A percentile compares a stretch with the other conserved stretches of the same genome.
These are phyloP conservation scores for Grammomys surdaster DNA, from an alignment of 2,113 vertebrate species.

Conservation along the genomic window DNA sequence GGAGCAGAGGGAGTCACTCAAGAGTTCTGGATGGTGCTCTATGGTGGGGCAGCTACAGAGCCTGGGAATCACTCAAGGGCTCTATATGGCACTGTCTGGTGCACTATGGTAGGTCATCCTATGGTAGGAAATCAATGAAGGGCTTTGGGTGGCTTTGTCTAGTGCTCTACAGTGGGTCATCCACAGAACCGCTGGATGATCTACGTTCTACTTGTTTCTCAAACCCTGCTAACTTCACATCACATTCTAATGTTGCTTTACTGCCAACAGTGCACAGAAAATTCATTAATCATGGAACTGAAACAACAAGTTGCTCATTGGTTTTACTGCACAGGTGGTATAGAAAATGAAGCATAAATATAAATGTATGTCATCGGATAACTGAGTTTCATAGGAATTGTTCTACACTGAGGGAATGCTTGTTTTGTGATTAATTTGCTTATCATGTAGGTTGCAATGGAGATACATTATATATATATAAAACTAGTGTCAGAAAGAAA, in stretches of 20 bases:
- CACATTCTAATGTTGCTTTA: background rate
- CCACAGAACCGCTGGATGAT: rapidly evolving
- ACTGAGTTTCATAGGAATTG: background rate
- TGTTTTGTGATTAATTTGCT: slow-evolving; percentile 63
- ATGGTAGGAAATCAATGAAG: background rate
- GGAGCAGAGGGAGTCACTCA: background rate
- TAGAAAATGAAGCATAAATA: background rate
- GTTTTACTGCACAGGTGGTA: slow-evolving; percentile 64
- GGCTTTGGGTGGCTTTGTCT: background rate
- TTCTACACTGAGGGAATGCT: slow-evolving; percentile 60
- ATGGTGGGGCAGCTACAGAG: too few relatives aligned
- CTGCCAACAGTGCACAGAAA: slow-evolving; percentile 55
- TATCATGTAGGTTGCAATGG: background rate
- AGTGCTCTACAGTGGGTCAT: rapidly evolving
- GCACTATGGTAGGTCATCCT: rapidly evolving
- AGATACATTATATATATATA: background rate
- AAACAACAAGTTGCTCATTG: slow-evolving; percentile 80
- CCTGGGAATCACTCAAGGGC: background rate
- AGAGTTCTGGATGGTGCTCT: too few relatives aligned
- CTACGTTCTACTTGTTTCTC: background rate
- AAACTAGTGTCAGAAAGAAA: background rate
- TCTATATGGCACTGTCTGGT: background rate
- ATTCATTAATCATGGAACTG: slow-evolving; percentile 56
- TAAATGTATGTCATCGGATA: background rate
- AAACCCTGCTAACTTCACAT: too few relatives aligned